Conservation (phyloP, 2,888 invertebrate species). For the Coenonympha glycerion region DNA sequence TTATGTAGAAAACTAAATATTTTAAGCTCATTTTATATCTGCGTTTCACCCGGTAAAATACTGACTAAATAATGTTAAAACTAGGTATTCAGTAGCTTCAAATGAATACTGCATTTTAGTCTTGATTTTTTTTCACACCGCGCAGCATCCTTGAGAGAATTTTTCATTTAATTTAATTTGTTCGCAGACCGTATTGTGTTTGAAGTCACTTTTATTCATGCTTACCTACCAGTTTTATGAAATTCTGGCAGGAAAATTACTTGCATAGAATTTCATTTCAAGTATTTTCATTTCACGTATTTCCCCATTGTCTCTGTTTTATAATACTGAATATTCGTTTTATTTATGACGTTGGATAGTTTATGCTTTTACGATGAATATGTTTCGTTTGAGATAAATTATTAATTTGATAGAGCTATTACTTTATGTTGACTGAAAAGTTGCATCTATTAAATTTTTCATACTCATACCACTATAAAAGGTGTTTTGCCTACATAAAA, state of each 20-base stretch:
- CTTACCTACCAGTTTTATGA: neutral
- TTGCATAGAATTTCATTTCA: neutral
- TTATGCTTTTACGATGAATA: no score
- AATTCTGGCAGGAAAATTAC: neutral
- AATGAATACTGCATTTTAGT: neutral
- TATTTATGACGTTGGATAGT: no score
- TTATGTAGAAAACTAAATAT: no score
- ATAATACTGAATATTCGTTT: no score
- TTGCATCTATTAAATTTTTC: no score
- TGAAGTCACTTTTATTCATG: constrained; percentile 1
- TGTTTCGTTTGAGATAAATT: no score
- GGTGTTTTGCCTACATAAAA: no score
- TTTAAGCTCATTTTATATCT: neutral
- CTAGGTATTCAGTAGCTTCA: neutral
- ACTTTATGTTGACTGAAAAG: no score
- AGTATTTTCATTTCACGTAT: neutral
- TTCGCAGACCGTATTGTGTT: neutral
- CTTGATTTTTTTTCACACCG: neutral
- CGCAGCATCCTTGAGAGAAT: neutral
- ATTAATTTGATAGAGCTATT: no score
- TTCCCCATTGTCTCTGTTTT: no score
- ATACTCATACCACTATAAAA: no score
- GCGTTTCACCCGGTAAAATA: neutral
- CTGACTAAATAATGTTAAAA: neutral
- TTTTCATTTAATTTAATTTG: neutral